Evolutionary conservation across 1,140 invertebrate genomes (phyloP), one percentile per base, ranked within the genome.

Genomic region (Drosophila serrata): DNA sequence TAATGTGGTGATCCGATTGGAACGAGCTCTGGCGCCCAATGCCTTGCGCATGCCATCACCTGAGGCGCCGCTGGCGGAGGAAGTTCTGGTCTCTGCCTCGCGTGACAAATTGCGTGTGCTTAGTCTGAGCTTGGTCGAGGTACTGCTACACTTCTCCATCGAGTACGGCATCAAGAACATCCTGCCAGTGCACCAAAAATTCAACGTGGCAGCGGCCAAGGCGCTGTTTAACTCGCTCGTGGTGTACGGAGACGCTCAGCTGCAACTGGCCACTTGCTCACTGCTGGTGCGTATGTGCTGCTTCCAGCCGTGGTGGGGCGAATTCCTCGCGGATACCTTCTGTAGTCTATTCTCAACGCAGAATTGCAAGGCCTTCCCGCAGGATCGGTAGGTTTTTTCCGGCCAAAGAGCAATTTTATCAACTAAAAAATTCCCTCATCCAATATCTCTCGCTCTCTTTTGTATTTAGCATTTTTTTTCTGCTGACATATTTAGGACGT

Each of bases 251-350:
- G 92, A 93, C 63, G 91, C 92, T 12, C 92, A 93, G 12, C 74
- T 93, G 24, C 92, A 93, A 49, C 59, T 93, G 37, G 96, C 96
- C 8, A 96, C 97, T 29, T 93, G 92, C 12, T 92, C 92, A 0
- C 93, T 98, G 63, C 93, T 98, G 79, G 96, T 97, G 27, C 95
- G 96, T 35, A 95, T 96, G 80, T 97, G 97, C 92, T 93, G 91
- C 39, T 94, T 95, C 61, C 95, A 96, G 90, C 94, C 94, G 1
- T 98, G 97, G 97, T 98, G 97, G 97, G 97, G 97, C 13, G 95
- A 96, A 63, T 98, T 98, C 85, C 93, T 99, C 6, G 96, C 97
- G 2, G 96, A 96, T 82, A 97, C 96, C 12, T 94, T 98, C 24
- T 95, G 95, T 15, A 94, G 95, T 75, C 95, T 98, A 51, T 98